These are phyloP conservation scores for Gephyroberyx darwinii DNA, from an alignment of 2,797 vertebrate species.

Conservation along the genomic window DNA sequence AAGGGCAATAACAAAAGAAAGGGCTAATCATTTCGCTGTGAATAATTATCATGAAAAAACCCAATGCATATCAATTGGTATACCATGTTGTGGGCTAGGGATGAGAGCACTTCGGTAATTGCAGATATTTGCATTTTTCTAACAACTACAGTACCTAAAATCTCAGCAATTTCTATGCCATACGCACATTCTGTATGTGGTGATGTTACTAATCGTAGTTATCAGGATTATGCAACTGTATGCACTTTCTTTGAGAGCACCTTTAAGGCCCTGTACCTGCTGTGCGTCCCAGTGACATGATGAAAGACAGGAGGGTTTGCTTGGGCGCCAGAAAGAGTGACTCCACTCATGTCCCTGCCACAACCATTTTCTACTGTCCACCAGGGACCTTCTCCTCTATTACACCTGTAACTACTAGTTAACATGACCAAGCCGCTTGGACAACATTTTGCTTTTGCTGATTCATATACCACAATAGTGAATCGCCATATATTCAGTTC, in stretches of 20 bases:
- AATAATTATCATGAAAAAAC: constrained; percentile 26
- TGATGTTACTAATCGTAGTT: too few species aligned
- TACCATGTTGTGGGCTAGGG: not conserved
- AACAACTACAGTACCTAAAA: not conserved
- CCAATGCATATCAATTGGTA: constrained; percentile 18
- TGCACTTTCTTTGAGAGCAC: not conserved
- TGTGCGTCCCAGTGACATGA: constrained; percentile 29
- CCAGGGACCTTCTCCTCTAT: not conserved
- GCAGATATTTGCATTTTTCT: not conserved
- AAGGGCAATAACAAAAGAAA: constrained; percentile 19
- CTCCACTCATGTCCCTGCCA: constrained; percentile 32
- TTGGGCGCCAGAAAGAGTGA: constrained; percentile 18
- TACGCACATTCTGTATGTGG: not conserved
- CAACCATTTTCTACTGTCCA: not conserved
- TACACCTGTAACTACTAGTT: not conserved
- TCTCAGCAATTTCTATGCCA: not conserved
- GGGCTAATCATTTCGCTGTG: constrained; percentile 2
- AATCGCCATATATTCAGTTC: too few species aligned
- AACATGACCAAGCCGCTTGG: not conserved
- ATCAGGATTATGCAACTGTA: not conserved
- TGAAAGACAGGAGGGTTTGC: constrained; percentile 19
- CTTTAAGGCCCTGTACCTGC: not conserved
- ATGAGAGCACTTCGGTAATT: not conserved
- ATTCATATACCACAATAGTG: too few species aligned
- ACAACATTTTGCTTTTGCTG: not conserved